These are phyloP conservation scores for Ammodytes marinus DNA, from an alignment of 2,113 vertebrate genomes.

Conservation along the genomic window DNA sequence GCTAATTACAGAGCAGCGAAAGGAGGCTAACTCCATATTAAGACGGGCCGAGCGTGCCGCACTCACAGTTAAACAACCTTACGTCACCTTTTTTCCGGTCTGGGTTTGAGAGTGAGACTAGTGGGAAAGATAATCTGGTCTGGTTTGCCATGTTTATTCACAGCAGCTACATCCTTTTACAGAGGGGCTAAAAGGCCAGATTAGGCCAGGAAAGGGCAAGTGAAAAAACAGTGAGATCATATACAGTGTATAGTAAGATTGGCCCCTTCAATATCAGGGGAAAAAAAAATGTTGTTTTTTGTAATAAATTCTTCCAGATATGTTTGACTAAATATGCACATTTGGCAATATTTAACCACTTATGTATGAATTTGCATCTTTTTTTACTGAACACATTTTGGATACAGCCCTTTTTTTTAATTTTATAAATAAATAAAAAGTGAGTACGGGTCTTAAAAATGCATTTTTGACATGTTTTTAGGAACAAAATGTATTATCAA, in stretches of 20 bases:
- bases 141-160: slow-evolving; percentile 23
- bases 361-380: too few species aligned
- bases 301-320: too few species aligned
- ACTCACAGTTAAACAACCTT: slow-evolving; percentile 20
- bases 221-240: slow-evolving; percentile 26
- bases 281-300: too few species aligned
- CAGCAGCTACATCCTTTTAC: slow-evolving; percentile 13
- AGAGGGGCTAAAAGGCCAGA: slow-evolving; percentile 60
- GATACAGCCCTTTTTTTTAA: too few species aligned
- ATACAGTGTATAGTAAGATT: too few species aligned
- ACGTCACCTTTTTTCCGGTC: slow-evolving; percentile 67
- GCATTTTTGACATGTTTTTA: too few species aligned
- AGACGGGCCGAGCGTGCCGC: slow-evolving; percentile 17
- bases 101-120: slow-evolving; percentile 24
- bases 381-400: too few species aligned
- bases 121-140: slow-evolving; percentile 48
- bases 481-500: too few species aligned
- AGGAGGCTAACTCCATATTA: slow-evolving; percentile 88
- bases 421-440: too few species aligned
- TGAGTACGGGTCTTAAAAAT: too few species aligned
- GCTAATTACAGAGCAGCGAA: slow-evolving; percentile 70
- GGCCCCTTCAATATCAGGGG: neutral
- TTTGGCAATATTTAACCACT: too few species aligned
- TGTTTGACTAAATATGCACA: too few species aligned
- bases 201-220: slow-evolving; percentile 69